Percentiles rank a stretch among this genome's conserved stretches.
phyloP scores from a whole-genome alignment of 2,797 vertebrate genomes.

The Rhinella marina region DNA sequence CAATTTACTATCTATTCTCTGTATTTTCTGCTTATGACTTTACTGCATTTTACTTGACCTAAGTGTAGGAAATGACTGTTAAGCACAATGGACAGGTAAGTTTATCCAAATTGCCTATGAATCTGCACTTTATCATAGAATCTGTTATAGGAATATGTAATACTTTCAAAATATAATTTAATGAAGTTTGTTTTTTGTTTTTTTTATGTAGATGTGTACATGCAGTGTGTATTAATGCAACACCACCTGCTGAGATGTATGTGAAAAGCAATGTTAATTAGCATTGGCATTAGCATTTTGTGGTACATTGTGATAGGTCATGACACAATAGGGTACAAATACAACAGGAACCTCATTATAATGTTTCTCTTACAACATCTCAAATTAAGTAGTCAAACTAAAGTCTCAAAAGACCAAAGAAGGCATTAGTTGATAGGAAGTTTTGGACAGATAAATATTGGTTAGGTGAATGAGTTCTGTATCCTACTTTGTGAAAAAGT shows the following conservation, averaged over 20 bases:
- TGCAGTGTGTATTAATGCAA: not conserved
- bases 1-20: not conserved
- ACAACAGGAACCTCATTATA: not conserved
- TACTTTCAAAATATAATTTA: too few relatives aligned
- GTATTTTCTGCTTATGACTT: not conserved
- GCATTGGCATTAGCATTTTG: not conserved
- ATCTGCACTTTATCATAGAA: not conserved
- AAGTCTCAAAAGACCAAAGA: too few relatives aligned
- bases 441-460: too few relatives aligned
- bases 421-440: too few relatives aligned
- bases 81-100: not conserved
- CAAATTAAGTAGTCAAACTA: too few relatives aligned
- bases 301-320: not conserved
- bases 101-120: not conserved
- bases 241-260: constrained; percentile 5
- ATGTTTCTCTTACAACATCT: not conserved
- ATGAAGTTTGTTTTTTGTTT: too few relatives aligned
- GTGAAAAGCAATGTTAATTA: not conserved
- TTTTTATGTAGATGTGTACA: not conserved
- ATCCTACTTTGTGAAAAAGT: too few relatives aligned
- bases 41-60: not conserved
- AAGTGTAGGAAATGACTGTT: not conserved
- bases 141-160: not conserved
- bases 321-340: not conserved
- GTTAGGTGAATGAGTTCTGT: too few relatives aligned